phyloP scores from a whole-genome alignment of 2,113 vertebrate genomes.

The Phalacrocorax aristotelis region DNA sequence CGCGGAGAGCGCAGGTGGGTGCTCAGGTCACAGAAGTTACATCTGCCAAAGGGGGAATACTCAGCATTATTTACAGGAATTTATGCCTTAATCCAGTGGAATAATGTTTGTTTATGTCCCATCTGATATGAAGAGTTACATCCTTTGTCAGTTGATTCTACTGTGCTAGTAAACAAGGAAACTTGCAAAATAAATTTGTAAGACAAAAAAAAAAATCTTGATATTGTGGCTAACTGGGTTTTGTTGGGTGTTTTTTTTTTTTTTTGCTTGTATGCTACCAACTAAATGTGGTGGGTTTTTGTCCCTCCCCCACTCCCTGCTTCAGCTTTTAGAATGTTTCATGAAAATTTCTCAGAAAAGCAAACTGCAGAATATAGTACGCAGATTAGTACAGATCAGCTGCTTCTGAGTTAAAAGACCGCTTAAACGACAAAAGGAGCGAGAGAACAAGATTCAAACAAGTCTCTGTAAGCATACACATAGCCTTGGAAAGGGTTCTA shows the following conservation, averaged over 20 bases:
- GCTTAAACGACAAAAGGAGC: not conserved
- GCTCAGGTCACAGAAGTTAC: not conserved
- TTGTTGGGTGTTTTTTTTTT: not conserved
- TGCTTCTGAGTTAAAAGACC: not conserved
- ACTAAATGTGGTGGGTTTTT: not conserved
- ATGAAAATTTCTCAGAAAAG: not conserved
- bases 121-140: not conserved
- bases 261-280: not conserved
- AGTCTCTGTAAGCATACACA: not conserved
- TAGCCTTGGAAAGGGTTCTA: not conserved
- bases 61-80: not conserved
- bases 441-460: not conserved
- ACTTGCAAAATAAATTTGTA: not conserved
- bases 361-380: not conserved
- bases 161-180: not conserved
- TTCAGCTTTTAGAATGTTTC: not conserved
- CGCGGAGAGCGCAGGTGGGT: not conserved
- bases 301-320: accelerated
- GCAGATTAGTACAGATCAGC: not conserved
- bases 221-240: not conserved
- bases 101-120: not conserved
- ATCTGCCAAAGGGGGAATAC: not conserved
- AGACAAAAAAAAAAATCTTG: not conserved
- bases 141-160: not conserved
- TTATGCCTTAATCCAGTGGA: not conserved